A percentile compares a stretch with the other conserved stretches of the same genome.
Conservation (phyloP, 2,888 invertebrate genomes). For the Flabesymbios commensalis region DNA sequence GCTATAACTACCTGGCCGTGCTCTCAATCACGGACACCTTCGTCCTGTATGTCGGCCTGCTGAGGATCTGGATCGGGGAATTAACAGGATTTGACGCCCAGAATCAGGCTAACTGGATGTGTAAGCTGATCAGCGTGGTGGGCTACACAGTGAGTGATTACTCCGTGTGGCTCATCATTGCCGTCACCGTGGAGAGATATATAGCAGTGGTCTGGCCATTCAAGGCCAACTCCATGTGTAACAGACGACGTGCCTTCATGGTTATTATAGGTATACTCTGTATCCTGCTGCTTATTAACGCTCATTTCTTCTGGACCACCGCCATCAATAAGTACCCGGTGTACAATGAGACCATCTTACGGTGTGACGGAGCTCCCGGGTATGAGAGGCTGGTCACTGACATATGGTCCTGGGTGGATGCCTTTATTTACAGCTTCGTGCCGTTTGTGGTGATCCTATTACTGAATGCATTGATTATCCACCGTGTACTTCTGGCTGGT, state of each 20-base stretch:
- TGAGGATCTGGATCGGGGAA: slow-evolving; percentile 49
- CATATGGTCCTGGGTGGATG: slow-evolving; percentile 55
- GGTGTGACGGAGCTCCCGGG: slow-evolving; percentile 19
- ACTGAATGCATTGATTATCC: slow-evolving; percentile 51
- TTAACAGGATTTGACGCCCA: slow-evolving; percentile 41
- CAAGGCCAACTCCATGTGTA: slow-evolving; percentile 47
- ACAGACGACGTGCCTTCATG: slow-evolving; percentile 40
- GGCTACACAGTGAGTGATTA: slow-evolving; percentile 46
- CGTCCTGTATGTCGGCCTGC: slow-evolving; percentile 48
- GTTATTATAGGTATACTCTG: slow-evolving; percentile 39
- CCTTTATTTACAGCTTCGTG: slow-evolving; percentile 49
- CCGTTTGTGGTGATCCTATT: slow-evolving; percentile 48
- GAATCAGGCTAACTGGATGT: slow-evolving; percentile 41
- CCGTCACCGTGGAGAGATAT: slow-evolving; percentile 55
- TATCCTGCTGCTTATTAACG: slow-evolving; percentile 44
- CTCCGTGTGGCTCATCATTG: slow-evolving; percentile 58
- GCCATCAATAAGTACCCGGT: slow-evolving; percentile 6
- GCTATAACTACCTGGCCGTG: slow-evolving; percentile 49
- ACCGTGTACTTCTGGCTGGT: slow-evolving; percentile 42
- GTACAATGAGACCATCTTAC: neutral
- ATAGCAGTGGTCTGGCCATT: slow-evolving; percentile 51
- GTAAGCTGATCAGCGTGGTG: slow-evolving; percentile 45
- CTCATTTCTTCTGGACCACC: slow-evolving; percentile 52
- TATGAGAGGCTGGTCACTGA: slow-evolving; percentile 34
- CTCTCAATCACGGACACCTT: slow-evolving; percentile 49